Evolutionary conservation across 1,140 invertebrate genomes (phyloP), one percentile per base, ranked within the genome.

Genomic region (Brachionus plicatilis): DNA sequence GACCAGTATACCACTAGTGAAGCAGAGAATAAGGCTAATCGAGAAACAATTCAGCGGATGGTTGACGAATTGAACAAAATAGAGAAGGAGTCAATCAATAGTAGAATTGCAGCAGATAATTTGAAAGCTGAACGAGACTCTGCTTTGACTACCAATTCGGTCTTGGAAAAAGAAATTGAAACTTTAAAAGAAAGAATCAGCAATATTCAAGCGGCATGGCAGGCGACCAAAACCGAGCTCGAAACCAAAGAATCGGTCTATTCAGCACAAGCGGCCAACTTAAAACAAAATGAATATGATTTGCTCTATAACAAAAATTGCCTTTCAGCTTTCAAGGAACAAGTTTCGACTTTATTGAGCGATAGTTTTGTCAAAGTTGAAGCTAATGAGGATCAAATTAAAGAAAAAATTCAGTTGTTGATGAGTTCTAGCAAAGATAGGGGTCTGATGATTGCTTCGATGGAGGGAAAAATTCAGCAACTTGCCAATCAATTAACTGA

Each of bases 31-130:
- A 89, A 90, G 76, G 89, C 89, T 1, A 89, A 88, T 85, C 85
- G 89, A 27, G 89, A 90, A 85, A 90, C 89, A 3, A 90, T 90
- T 75, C 88, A 89, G 88, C 87, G 89, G 66, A 86, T 90, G 24
- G 89, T 89, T 33, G 87, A 87, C 29, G 89, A 90, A 85, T 87
- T 89, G 45, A 87, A 88, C 8, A 85, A 87, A 47, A 88, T 90
- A 82, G 89, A 90, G 83, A 88, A 89, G 68, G 80, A 86, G 14
- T 86, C 88, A 27, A 86, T 87, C n/a, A 85, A 85, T 68, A 88
- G 87, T 85, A 86, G 86, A 17, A 43, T 86, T 33, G 88, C 89
- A 50, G 66, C 89, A 14, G 89, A 89, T 20, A 86, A 85, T 79
- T 65, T 89, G 8, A 87, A 87, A 87, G 83, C 87, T 84, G 89